phyloP scores from a whole-genome alignment of 2,113 vertebrate genomes.

The Sphaerodactylus townsendi region DNA sequence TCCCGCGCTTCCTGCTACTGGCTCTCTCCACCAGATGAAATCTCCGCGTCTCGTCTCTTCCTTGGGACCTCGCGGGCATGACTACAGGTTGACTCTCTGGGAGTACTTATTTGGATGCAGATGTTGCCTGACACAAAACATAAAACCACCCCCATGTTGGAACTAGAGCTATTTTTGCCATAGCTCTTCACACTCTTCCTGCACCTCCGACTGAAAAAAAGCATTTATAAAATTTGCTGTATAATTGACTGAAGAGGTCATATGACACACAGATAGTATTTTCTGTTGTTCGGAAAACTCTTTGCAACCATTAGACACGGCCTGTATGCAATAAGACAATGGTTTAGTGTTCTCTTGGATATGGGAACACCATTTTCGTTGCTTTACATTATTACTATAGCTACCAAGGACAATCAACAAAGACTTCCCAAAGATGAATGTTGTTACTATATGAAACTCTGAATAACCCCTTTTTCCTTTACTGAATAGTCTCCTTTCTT shows the following conservation, averaged over 20 bases:
- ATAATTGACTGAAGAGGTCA: constrained; percentile 54
- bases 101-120: not conserved
- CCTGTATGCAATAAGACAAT: constrained; percentile 60
- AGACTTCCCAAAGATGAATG: constrained; percentile 73
- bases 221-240: constrained; percentile 49
- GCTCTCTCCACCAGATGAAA: too few species aligned
- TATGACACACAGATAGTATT: constrained; percentile 62
- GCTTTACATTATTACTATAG: constrained; percentile 76
- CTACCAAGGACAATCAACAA: constrained; percentile 75
- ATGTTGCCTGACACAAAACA: not conserved
- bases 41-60: too few species aligned
- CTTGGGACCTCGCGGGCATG: too few species aligned
- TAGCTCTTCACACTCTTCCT: not conserved
- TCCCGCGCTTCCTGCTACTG: too few species aligned
- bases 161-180: not conserved
- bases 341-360: constrained; percentile 68
- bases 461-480: constrained; percentile 73
- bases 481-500: constrained; percentile 71
- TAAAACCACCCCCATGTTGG: not conserved
- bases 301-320: constrained; percentile 50
- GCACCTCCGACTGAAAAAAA: constrained; percentile 41
- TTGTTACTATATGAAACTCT: constrained; percentile 72
- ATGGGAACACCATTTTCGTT: constrained; percentile 61
- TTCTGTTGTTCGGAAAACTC: constrained; percentile 62
- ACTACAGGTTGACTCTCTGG: too few species aligned